A percentile compares a stretch with the other conserved stretches of the same genome.
Conservation (phyloP, 2,888 invertebrate species). For the Toxonevra muliebris region DNA sequence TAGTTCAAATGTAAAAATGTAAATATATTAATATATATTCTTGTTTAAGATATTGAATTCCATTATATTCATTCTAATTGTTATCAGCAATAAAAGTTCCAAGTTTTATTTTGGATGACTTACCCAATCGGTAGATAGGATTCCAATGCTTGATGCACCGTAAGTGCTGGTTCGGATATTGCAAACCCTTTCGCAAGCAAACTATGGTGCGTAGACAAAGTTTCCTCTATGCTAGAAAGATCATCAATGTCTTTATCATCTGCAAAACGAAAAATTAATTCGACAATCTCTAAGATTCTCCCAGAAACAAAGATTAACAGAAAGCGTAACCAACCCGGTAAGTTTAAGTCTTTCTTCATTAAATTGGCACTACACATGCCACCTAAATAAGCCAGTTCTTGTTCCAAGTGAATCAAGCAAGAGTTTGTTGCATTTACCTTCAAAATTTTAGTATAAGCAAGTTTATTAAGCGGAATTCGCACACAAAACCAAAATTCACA, state of each 20-base stretch:
- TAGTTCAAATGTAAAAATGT: constrained; percentile 15
- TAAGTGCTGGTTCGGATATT: constrained; percentile 81
- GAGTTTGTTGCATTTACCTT: constrained; percentile 62
- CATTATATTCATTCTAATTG: background rate
- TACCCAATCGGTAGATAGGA: constrained; percentile 86
- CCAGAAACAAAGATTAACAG: no score
- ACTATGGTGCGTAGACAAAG: constrained; percentile 67
- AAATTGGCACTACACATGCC: constrained; percentile 92
- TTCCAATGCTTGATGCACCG: constrained; percentile 89
- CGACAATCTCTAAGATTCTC: background rate
- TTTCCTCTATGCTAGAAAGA: constrained; percentile 75
- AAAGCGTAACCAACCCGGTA: constrained; percentile 66
- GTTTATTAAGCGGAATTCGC: background rate
- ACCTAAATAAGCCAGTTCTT: constrained; percentile 88
- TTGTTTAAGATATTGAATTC: background rate
- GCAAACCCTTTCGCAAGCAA: constrained; percentile 91
- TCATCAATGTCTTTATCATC: constrained; percentile 78
- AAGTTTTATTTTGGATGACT: constrained; percentile 55
- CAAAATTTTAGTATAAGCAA: constrained; percentile 20
- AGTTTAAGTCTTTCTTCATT: constrained; percentile 81
- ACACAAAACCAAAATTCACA: background rate
- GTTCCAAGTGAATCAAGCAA: constrained; percentile 76
- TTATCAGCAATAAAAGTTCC: background rate
- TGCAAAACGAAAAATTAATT: constrained; percentile 46
- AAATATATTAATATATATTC: constrained; percentile 6